A percentile compares a stretch with the other conserved stretches of the same genome.
phyloP scores from a whole-genome alignment of 2,113 vertebrate species.

The Gila orcuttii region DNA sequence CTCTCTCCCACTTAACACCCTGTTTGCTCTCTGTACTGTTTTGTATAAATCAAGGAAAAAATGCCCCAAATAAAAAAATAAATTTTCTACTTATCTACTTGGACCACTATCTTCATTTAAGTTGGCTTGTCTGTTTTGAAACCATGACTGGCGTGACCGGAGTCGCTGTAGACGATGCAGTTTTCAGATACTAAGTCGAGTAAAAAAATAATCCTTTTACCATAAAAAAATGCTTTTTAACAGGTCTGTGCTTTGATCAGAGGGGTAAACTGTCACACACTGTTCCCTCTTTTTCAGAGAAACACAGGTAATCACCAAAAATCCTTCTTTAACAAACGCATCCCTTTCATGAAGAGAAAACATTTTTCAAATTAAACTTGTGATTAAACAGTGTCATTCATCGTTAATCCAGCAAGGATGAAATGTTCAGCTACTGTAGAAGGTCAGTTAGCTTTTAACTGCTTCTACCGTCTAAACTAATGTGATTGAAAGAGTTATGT shows the following conservation, averaged over 20 bases:
- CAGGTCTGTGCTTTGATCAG: neutral
- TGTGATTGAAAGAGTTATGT: conserved; percentile 3
- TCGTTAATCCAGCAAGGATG: conserved; percentile 12
- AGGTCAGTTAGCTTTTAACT: conserved; percentile 4
- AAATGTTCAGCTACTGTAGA: neutral
- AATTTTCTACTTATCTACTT: neutral
- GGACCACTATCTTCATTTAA: neutral
- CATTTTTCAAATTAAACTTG: neutral
- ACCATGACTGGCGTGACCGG: neutral
- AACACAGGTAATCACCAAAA: conserved; percentile 3
- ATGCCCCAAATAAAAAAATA: neutral
- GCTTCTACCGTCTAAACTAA: neutral
- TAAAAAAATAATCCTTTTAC: neutral
- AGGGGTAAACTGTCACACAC: neutral
- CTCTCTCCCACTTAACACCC: no score
- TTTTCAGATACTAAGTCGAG: neutral
- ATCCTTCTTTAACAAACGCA: conserved; percentile 15
- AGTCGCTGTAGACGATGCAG: neutral
- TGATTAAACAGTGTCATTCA: neutral
- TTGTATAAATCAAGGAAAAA: neutral
- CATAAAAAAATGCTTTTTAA: neutral
- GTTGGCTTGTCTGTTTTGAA: neutral
- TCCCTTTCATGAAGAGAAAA: conserved; percentile 4
- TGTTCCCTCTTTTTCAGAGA: conserved; percentile 8
- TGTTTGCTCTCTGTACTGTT: no score